phyloP scores from a whole-genome alignment of 2,797 vertebrate species.

The Hephaestus fuliginosus region DNA sequence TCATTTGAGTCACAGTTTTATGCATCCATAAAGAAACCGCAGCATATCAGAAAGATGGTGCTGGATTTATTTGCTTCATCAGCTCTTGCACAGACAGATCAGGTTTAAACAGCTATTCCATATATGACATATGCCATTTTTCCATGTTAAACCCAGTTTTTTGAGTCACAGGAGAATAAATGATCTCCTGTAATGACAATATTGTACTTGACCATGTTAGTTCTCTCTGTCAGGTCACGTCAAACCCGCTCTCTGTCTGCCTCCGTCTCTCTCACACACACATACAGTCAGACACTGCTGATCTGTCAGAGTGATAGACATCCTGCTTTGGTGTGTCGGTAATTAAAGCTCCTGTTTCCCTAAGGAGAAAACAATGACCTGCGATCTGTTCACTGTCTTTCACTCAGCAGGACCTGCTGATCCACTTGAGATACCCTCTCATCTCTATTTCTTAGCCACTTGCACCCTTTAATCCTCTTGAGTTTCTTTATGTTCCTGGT shows the following conservation, averaged over 20 bases:
- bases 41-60: not conserved
- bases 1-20: not conserved
- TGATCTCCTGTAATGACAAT: conserved; percentile 16
- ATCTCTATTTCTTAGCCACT: conserved; percentile 27
- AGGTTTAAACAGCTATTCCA: not conserved
- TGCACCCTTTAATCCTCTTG: conserved; percentile 18
- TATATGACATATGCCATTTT: not conserved
- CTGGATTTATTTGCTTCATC: not conserved
- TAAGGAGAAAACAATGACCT: conserved; percentile 62
- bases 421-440: conserved; percentile 49
- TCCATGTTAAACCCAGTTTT: not conserved
- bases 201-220: conserved; percentile 20
- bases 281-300: conserved; percentile 37
- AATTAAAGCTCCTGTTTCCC: conserved; percentile 74
- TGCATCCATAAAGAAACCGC: not conserved
- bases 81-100: not conserved
- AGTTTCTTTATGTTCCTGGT: conserved; percentile 26
- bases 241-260: conserved; percentile 12
- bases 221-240: conserved; percentile 27
- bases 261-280: conserved; percentile 3
- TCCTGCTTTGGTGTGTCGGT: conserved; percentile 64
- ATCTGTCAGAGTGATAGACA: conserved; percentile 71
- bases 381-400: conserved; percentile 60
- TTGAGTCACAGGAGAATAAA: conserved; percentile 5
- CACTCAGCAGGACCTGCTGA: conserved; percentile 53